phyloP scores from a whole-genome alignment of 1,140 invertebrate species.

The Lepidotrigona ventralis region DNA sequence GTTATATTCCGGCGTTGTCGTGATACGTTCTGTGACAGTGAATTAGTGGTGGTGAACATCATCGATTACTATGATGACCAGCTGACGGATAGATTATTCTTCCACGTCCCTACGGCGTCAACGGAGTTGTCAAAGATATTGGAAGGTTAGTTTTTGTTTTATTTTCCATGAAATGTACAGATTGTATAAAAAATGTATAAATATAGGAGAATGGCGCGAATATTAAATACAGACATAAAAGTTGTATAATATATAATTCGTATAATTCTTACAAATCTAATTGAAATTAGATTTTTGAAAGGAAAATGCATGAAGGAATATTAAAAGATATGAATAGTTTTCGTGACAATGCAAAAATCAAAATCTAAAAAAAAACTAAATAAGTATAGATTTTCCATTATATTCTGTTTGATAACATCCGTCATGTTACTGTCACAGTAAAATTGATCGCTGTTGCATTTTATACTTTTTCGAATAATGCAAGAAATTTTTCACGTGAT shows the following conservation, averaged over 20 bases:
- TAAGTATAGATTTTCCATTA: neutral
- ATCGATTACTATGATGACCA: slow-evolving; percentile 62
- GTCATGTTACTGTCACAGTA: neutral
- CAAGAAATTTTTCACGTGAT: neutral
- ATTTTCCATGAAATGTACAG: neutral
- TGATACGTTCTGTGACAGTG: slow-evolving; percentile 51
- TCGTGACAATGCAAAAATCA: neutral
- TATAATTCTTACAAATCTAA: no score
- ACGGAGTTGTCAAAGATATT: slow-evolving; percentile 54
- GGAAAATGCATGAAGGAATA: neutral
- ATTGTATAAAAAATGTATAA: neutral
- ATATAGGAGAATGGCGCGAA: neutral
- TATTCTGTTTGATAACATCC: neutral
- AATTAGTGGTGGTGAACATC: slow-evolving; percentile 46
- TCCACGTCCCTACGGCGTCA: slow-evolving; percentile 55
- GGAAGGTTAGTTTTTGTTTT: slow-evolving; percentile 59
- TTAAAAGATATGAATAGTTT: neutral
- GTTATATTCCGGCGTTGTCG: slow-evolving; percentile 39
- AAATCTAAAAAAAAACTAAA: neutral
- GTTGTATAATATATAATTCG: no score
- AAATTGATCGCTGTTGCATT: no score
- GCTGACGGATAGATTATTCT: slow-evolving; percentile 67
- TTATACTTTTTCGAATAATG: neutral
- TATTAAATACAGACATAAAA: neutral
- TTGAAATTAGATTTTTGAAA: neutral